Evolutionary conservation across 2,113 vertebrate species (phyloP).

Genomic region (Pedionomus torquatus): DNA sequence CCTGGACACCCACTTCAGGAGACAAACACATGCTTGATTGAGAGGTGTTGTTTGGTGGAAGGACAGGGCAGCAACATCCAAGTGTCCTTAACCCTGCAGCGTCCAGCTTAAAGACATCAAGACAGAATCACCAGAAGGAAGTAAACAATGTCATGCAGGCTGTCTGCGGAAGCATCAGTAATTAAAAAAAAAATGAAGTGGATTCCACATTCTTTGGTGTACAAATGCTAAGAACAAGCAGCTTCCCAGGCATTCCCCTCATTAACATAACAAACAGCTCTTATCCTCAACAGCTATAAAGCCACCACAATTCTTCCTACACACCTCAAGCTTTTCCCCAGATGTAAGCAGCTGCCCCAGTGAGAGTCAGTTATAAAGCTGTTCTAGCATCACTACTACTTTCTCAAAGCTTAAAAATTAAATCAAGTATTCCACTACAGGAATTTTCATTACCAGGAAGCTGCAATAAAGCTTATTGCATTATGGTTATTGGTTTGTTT

Average conservation of each 20-base stretch:
- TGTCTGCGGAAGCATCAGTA: background rate
- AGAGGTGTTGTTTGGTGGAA: background rate
- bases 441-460: conserved; percentile 54
- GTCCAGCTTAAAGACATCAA: background rate
- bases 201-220: background rate
- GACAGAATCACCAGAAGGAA: background rate
- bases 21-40: background rate
- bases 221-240: background rate
- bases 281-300: background rate
- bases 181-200: background rate
- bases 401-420: conserved; percentile 46
- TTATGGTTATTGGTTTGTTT: background rate
- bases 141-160: background rate
- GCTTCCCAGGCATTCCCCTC: background rate
- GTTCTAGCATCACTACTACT: background rate
- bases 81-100: background rate
- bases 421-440: background rate
- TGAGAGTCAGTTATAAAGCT: background rate
- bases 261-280: background rate
- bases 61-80: background rate
- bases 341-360: background rate
- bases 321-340: background rate
- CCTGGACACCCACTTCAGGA: background rate
- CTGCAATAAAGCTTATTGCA: background rate
- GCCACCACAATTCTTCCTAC: background rate